phyloP scores from a whole-genome alignment of 2,113 vertebrate genomes.

The Platanista minor region DNA sequence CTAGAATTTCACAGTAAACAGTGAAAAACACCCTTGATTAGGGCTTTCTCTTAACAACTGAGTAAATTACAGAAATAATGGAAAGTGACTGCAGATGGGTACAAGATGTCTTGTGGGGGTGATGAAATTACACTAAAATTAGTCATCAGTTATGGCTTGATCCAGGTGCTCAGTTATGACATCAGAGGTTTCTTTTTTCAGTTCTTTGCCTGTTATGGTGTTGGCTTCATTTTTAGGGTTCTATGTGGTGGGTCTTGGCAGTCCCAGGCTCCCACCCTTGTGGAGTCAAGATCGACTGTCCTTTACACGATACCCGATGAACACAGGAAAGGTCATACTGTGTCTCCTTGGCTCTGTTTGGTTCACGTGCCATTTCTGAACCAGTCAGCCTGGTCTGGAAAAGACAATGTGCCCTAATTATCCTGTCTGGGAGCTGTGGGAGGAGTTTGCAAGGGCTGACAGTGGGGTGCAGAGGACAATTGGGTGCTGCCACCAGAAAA shows the following conservation, averaged over 20 bases:
- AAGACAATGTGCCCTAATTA: neutral
- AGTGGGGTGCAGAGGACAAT: neutral
- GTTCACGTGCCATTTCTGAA: neutral
- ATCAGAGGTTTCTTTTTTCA: neutral
- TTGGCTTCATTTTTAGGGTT: neutral
- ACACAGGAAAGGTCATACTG: neutral
- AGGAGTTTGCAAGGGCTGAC: neutral
- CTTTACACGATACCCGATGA: neutral
- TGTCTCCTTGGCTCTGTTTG: neutral
- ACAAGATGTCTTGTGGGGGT: neutral
- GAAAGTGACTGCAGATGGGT: neutral
- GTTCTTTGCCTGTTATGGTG: fast-evolving
- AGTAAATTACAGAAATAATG: no score
- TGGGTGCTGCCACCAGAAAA: neutral
- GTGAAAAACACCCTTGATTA: neutral
- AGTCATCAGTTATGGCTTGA: neutral
- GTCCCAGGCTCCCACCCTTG: neutral
- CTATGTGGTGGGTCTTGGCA: neutral
- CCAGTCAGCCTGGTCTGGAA: fast-evolving
- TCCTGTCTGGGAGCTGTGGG: neutral
- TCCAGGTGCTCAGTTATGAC: neutral
- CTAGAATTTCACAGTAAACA: neutral
- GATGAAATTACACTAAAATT: neutral
- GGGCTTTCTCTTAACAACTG: neutral
- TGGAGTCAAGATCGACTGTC: neutral